Percentiles rank a stretch among this genome's conserved stretches.
Evolutionary conservation across 1,140 invertebrate genomes (phyloP).

Genomic region (Meloidogyne hapla): DNA sequence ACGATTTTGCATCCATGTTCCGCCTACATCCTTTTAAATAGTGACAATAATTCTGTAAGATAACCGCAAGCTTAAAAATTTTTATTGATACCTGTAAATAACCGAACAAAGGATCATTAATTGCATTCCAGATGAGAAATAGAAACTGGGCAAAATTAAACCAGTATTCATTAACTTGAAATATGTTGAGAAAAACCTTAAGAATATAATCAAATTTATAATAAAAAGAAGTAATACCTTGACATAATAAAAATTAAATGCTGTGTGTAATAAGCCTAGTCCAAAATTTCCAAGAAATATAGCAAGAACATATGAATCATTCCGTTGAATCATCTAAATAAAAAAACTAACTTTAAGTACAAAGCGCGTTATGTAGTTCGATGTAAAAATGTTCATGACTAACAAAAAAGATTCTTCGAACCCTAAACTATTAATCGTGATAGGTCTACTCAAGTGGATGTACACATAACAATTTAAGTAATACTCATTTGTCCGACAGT

Average conservation of each 20-base stretch:
- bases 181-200: conserved; percentile 65
- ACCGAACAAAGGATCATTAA: conserved; percentile 67
- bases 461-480: too few species aligned
- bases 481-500: too few species aligned
- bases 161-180: conserved; percentile 66
- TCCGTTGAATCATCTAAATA: background rate
- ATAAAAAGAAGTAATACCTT: conserved; percentile 54
- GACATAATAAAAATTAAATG: conserved; percentile 61
- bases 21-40: conserved; percentile 43
- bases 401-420: too few species aligned
- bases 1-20: conserved; percentile 63
- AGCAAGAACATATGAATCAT: conserved; percentile 31
- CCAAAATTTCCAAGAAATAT: conserved; percentile 52
- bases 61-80: conserved; percentile 28
- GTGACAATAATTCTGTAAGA: background rate
- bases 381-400: too few species aligned
- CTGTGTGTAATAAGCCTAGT: conserved; percentile 47
- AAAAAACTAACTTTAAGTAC: too few species aligned
- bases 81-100: conserved; percentile 51
- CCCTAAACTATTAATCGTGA: too few species aligned
- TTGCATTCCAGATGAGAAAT: conserved; percentile 67
- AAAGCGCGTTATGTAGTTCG: too few species aligned
- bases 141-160: conserved; percentile 66
- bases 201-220: conserved; percentile 38
- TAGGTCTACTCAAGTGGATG: too few species aligned